Evolutionary conservation across 2,113 vertebrate species (phyloP), one percentile per base, ranked within the genome.

Genomic region (Mustelus asterias): DNA sequence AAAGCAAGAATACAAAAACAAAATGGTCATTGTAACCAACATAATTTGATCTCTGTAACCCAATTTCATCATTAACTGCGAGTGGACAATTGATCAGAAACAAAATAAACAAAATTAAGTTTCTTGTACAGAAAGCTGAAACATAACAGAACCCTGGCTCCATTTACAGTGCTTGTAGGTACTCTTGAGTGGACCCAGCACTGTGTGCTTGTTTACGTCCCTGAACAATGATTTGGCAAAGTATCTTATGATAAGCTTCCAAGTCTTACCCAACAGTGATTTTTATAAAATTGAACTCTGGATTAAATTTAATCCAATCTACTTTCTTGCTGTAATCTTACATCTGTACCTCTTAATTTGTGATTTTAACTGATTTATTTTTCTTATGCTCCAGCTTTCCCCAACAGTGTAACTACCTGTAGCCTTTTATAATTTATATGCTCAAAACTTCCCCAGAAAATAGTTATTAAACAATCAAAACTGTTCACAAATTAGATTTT

Each of bases 271-370:
- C 60, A 18, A 63, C n/a, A 41, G n/a, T 67, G 89, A 65, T 93
- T 88, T 93, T 93, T 93, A 65, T 20, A 18, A 95, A 33, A 72
- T 95, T 29, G 94, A 72, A 44, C 14, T 33, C 48, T 90, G 24
- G 88, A 90, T 90, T 76, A 97, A 97, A 96, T 97, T 96, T 97
- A 95, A 33, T 76, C 90, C 94, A 96, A 97, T 97, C 96, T 96
- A 97, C 97, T 98, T 98, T 99, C 99, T 99, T 99, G 99, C 99
- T 99, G 99, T 98, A 99, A 98, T 98, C 99, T 99, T 99, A 99
- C 97, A 97, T 98, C 98, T 99, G 98, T 99, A 99, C 98, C 98
- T 98, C 98, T 97, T 96, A 65, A 97, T 96, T 96, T 96, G 96
- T 97, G 97, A 97, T 97, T 97, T 98, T 93, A 37, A 93, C 14